Conservation (phyloP, 2,113 vertebrate genomes). For the Deroptyus accipitrinus region DNA sequence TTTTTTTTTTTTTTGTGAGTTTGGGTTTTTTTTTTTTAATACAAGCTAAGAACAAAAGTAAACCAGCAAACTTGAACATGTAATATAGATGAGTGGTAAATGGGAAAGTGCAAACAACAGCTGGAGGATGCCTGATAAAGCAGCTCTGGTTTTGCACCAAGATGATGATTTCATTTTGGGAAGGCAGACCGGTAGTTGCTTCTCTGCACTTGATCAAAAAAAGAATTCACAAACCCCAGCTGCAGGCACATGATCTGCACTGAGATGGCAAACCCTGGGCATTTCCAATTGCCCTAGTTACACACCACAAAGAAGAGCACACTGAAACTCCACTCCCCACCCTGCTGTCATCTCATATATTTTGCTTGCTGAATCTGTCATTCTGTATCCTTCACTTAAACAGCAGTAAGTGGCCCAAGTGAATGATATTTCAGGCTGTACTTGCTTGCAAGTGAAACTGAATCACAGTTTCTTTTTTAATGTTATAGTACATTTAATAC, state of each 20-base stretch:
- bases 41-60: neutral
- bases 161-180: neutral
- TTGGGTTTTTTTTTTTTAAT: neutral
- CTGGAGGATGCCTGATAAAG: neutral
- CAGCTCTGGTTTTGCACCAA: neutral
- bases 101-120: neutral
- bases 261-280: neutral
- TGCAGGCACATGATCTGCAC: neutral
- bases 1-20: too few species aligned
- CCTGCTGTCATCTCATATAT: neutral
- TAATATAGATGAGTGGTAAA: neutral
- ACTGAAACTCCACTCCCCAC: neutral
- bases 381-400: neutral
- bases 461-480: neutral
- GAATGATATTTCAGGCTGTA: neutral
- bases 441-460: neutral
- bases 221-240: neutral
- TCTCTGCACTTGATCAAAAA: neutral
- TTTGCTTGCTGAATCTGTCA: neutral
- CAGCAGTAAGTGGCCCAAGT: neutral
- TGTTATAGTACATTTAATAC: neutral
- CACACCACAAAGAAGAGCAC: neutral
- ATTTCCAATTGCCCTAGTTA: neutral
- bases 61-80: neutral
- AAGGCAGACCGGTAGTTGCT: neutral